Base-by-base conservation (phyloP, 92 coral and sea anemone genomes). In the Siderastrea radians region DNA sequence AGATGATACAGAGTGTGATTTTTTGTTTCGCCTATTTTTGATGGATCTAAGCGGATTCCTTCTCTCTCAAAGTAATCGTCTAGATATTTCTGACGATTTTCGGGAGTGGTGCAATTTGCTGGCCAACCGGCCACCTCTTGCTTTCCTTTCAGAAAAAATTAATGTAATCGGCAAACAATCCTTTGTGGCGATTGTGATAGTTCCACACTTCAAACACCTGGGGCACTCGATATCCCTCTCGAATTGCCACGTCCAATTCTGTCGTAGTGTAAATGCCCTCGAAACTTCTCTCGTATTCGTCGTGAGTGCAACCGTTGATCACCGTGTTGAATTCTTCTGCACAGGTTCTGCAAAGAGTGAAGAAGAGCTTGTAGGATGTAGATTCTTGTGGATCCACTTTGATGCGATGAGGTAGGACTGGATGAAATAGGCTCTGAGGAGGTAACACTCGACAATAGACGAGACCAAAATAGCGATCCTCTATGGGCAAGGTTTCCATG, bases 121-220 rank as follows among this genome's bases (percentile, higher is more conserved):
- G 61, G 78, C 60, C 78, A 74, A 4, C 78, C 60, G 59, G 60
- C 46, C 2, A 60, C 78, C 43, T 74, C 58, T 49, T 74, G 78
- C 9, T 55, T 74, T 49, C 57, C 57, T 55, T 74, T 74, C 2
- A 14, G 38, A 49, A 55, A 50, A 8, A 26, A 2, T 50, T 74
- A 12, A 74, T 74, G 61, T 74, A 74, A 17, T 74, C 60, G 4
- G 38, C 45, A 46, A 50, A 49, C 3, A 74, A 17, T 7, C 60
- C 58, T 17, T 47, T 74, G 3, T 19, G 5, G 2, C 77, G 4
- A 3, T 26, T 6, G 11, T 3, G 3, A n/a, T 47, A 72, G 1
- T 43, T 15, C 77, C 77, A 72, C 7, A 72, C 54, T 43, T 72
- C 77, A 11, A 5, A 72, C 9, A 43, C 51, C 16, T 68, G 7